Evolutionary conservation across 2,113 vertebrate species (phyloP), one percentile per base, ranked within the genome.

Genomic region (Pedionomus torquatus): DNA sequence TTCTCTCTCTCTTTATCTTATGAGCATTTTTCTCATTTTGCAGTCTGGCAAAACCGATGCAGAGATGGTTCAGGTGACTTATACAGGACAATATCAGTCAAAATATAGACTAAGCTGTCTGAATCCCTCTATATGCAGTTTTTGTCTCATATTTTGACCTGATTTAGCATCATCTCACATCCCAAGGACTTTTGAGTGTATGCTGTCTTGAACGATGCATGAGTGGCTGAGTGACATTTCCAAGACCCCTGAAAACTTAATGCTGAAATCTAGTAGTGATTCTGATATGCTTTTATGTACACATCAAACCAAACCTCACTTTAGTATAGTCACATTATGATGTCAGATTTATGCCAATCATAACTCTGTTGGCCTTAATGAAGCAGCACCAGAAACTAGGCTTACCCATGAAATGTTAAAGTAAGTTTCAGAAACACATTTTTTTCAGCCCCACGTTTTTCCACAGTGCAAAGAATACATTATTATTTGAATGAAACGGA

Each of bases 231-330:
- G 5, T 37, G 68, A 68, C 68, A 65, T 75, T 94, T 89, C 35
- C 72, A 88, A 96, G 86, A 82, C 41, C 44, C 49, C 69, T 76
- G 72, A 75, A 93, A 97, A 55, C n/a, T 66, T 78, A 68, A 88
- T 49, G 48, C 76, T 87, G 72, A 91, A 78, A 95, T 79, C 76
- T 63, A 75, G 69, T 25, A 60, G 74, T 49, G 65, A 93, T 89
- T 89, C 81, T 92, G 64, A 79, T 41, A 19, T 54, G 57, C 35
- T 96, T 97, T 87, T 79, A 79, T 25, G 48, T 57, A 78, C 79
- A 84, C 48, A 89, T 81, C 64, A 87, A 93, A 92, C 71, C 69
- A 55, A 95, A 82, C 24, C 35, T 68, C 52, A 60, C 68, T 81
- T 86, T 44, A 74, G 33, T 7, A 30, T 35, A 89, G 44, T 43